phyloP scores from a whole-genome alignment of 2,113 vertebrate species.

The Eonycteris spelaea region DNA sequence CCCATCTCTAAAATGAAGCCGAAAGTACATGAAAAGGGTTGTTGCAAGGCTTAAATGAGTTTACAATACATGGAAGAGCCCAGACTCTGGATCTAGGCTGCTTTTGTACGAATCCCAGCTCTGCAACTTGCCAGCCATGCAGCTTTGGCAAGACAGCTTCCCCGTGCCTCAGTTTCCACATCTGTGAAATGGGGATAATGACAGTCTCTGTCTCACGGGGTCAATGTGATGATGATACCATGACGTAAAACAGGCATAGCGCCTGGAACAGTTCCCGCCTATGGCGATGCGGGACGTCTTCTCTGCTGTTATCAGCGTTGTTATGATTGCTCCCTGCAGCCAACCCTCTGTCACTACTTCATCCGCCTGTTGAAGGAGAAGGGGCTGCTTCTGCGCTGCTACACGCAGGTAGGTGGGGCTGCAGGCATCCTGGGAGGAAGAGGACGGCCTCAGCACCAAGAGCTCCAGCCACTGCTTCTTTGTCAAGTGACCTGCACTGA shows the following conservation, averaged over 20 bases:
- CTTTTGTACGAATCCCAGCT: background rate
- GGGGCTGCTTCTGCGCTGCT: constrained; percentile 89
- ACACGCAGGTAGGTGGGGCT: constrained; percentile 87
- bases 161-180: background rate
- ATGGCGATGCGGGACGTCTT: rapidly evolving
- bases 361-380: constrained; percentile 93
- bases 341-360: constrained; percentile 94
- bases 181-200: background rate
- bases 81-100: background rate
- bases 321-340: constrained; percentile 72
- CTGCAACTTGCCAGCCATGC: too few relatives aligned
- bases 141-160: background rate
- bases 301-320: rapidly evolving
- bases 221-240: rapidly evolving
- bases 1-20: background rate
- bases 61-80: background rate
- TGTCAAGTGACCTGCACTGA: background rate
- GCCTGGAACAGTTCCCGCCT: rapidly evolving
- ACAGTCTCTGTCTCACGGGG: background rate
- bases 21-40: background rate
- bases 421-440: rapidly evolving
- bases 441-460: rapidly evolving
- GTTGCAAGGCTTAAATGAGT: background rate
- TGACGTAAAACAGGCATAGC: background rate
- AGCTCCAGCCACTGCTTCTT: background rate